Percentiles rank a stretch among this genome's conserved stretches.
phyloP scores from a whole-genome alignment of 2,113 vertebrate genomes.

The Nettapus auritus region DNA sequence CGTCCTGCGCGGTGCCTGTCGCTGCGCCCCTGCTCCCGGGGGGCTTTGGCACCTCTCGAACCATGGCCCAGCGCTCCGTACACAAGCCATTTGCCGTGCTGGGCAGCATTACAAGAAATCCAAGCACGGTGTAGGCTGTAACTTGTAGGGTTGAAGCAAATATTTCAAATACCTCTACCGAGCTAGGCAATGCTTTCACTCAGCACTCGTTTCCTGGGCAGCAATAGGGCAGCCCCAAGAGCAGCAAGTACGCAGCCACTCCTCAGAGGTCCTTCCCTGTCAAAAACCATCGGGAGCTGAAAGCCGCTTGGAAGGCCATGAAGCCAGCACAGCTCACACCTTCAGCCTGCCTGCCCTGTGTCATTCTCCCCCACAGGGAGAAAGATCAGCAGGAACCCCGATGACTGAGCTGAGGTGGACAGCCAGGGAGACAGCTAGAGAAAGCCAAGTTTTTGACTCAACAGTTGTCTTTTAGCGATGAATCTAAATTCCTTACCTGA shows the following conservation, averaged over 20 bases:
- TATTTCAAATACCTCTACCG: accelerated
- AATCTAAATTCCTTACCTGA: neutral
- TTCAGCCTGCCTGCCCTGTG: neutral
- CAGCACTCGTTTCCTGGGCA: neutral
- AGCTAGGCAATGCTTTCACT: neutral
- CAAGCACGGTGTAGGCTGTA: neutral
- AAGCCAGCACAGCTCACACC: neutral
- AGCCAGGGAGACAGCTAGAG: neutral
- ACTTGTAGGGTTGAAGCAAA: accelerated
- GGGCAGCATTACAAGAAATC: no score
- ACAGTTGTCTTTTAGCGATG: neutral
- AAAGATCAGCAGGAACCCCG: neutral
- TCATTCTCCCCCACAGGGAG: neutral
- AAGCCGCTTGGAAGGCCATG: neutral
- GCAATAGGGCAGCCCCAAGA: neutral
- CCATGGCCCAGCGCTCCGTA: neutral
- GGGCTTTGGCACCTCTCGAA: neutral
- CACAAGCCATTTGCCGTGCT: accelerated
- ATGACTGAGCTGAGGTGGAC: neutral
- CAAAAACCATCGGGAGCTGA: neutral
- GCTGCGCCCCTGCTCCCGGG: neutral
- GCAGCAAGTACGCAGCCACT: neutral
- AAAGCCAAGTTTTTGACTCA: neutral
- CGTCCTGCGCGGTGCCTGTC: accelerated
- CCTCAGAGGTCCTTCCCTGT: neutral